Conservation (phyloP, 2,888 invertebrate genomes). For the Tiliacea citrago region DNA sequence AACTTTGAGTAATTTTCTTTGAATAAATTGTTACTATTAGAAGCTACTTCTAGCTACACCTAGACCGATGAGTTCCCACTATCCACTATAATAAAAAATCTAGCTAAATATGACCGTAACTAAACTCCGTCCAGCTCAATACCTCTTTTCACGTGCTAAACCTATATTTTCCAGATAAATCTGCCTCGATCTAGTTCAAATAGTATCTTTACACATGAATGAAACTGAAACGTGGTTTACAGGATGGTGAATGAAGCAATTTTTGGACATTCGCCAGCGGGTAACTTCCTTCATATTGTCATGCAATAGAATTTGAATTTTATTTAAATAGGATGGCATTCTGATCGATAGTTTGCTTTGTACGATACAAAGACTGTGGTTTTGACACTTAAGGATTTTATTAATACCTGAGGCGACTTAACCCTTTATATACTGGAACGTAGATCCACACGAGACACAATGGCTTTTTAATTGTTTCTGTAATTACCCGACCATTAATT, state of each 20-base stretch:
- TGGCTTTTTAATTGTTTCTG: too few species aligned
- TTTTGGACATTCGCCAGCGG: constrained; percentile 75
- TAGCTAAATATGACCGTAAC: constrained; percentile 29
- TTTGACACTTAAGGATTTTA: too few species aligned
- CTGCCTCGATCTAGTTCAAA: constrained; percentile 65
- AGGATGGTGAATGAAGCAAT: constrained; percentile 72
- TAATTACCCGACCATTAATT: too few species aligned
- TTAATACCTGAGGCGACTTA: too few species aligned
- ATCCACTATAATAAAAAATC: constrained; percentile 10
- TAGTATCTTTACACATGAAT: constrained; percentile 76
- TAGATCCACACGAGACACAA: too few species aligned
- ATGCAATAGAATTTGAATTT: constrained; percentile 60
- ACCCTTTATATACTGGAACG: too few species aligned
- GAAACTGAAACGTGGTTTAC: constrained; percentile 72
- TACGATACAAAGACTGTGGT: neutral
- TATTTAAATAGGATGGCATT: constrained; percentile 47
- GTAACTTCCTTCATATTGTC: constrained; percentile 61
- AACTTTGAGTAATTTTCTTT: neutral
- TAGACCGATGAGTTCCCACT: neutral
- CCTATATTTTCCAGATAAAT: constrained; percentile 61
- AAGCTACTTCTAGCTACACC: neutral
- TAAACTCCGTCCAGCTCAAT: constrained; percentile 44
- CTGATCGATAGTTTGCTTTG: constrained; percentile 36
- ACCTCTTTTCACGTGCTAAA: constrained; percentile 58
- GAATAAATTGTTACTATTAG: neutral